Percentiles rank a stretch among this genome's conserved stretches.
These are phyloP conservation scores for Diarsia mendica DNA, from an alignment of 2,888 invertebrate species.

Conservation along the genomic window DNA sequence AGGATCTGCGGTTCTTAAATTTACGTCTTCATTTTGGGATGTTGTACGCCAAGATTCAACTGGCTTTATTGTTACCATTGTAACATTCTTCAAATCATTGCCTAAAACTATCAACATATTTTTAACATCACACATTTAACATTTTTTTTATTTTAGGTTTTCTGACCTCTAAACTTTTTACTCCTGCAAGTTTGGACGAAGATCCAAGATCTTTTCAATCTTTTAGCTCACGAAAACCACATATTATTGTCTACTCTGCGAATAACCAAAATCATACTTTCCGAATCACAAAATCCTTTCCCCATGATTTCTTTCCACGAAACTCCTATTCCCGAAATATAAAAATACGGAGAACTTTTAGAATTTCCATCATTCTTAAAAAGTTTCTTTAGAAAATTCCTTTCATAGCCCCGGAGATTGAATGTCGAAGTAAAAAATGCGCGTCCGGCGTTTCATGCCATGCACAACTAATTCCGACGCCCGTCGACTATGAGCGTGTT, in stretches of 20 bases:
- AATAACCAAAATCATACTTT: not conserved
- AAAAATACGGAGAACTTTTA: constrained; percentile 14
- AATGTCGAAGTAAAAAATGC: constrained; percentile 51
- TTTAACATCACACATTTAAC: too few relatives aligned
- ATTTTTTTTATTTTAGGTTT: not conserved
- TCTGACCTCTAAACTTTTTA: not conserved
- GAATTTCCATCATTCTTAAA: constrained; percentile 14
- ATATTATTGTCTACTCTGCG: not conserved
- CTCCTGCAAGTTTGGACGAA: not conserved
- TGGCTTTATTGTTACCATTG: not conserved
- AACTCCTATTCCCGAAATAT: not conserved
- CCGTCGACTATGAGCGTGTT: constrained; percentile 45
- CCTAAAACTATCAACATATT: too few relatives aligned
- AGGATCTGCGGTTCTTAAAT: too few relatives aligned
- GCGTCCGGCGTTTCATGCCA: constrained; percentile 55
- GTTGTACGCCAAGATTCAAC: not conserved
- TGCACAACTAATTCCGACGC: constrained; percentile 60
- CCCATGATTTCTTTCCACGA: not conserved
- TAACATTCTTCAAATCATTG: too few relatives aligned
- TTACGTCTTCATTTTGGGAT: not conserved
- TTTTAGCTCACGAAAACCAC: not conserved
- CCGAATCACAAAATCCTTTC: not conserved
- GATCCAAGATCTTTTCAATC: not conserved
- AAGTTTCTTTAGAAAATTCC: constrained; percentile 45
- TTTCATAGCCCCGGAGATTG: constrained; percentile 36